A percentile compares a stretch with the other conserved stretches of the same genome.
These are phyloP conservation scores for Meliscaeva auricollis DNA, from an alignment of 2,888 invertebrate genomes.

Conservation along the genomic window DNA sequence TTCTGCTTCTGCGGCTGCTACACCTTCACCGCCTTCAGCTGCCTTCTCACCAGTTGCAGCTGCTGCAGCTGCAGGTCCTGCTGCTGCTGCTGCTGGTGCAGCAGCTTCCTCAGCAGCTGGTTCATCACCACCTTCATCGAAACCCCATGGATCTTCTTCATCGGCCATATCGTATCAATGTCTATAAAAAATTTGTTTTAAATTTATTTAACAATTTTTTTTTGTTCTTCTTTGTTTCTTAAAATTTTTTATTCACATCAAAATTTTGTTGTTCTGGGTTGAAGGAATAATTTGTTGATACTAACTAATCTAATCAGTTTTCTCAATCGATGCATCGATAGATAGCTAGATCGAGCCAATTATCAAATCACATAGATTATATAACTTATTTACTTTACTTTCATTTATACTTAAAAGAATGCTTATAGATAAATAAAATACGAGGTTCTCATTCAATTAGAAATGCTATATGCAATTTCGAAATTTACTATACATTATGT, in stretches of 20 bases:
- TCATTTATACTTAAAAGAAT: not conserved
- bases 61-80: conserved; percentile 79
- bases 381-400: conserved; percentile 52
- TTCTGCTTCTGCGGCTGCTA: conserved; percentile 84
- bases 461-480: not conserved
- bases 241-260: conserved; percentile 47
- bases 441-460: conserved; percentile 4
- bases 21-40: conserved; percentile 81
- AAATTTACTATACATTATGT: not conserved
- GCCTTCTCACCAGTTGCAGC: conserved; percentile 78
- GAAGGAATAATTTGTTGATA: conserved; percentile 68
- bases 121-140: conserved; percentile 84
- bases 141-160: conserved; percentile 86
- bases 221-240: not conserved
- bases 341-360: conserved; percentile 38
- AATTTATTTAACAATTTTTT: not conserved
- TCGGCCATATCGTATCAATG: conserved; percentile 80
- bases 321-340: conserved; percentile 32
- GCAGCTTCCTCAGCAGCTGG: conserved; percentile 52
- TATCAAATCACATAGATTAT: conserved; percentile 37
- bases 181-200: conserved; percentile 33
- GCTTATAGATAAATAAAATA: too few species aligned
- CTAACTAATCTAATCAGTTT: conserved; percentile 56
- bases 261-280: conserved; percentile 58
- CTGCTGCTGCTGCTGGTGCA: conserved; percentile 76